phyloP scores from a whole-genome alignment of 2,113 vertebrate species.

The Bambusicola thoracicus region DNA sequence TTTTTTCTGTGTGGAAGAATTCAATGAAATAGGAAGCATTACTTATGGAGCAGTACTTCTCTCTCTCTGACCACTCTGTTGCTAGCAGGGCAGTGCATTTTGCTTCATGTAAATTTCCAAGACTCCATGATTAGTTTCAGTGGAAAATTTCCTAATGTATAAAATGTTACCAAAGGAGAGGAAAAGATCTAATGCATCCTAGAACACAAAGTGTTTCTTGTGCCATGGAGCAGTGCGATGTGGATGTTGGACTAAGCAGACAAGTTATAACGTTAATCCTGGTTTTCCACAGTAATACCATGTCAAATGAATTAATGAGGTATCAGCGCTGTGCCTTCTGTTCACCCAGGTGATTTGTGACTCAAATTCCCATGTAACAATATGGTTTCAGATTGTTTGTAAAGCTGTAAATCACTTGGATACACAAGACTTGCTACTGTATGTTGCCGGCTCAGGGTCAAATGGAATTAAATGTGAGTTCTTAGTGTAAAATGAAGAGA shows the following conservation, averaged over 20 bases:
- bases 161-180: not conserved
- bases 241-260: not conserved
- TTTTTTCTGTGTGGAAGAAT: too few species aligned
- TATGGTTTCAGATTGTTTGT: not conserved
- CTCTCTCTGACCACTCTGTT: not conserved
- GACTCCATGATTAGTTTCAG: not conserved
- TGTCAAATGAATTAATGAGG: conserved; percentile 43
- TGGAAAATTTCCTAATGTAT: not conserved
- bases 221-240: rapidly evolving
- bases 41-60: too few species aligned
- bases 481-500: not conserved
- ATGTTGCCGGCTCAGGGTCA: not conserved
- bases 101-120: not conserved
- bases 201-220: not conserved
- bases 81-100: not conserved
- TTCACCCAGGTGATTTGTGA: conserved; percentile 19
- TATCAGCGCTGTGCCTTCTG: conserved; percentile 23
- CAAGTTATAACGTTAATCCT: not conserved
- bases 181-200: not conserved
- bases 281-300: conserved; percentile 23
- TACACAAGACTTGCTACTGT: not conserved
- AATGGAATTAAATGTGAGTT: not conserved
- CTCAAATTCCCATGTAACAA: not conserved
- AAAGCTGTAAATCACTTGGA: not conserved
- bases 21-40: too few species aligned